Evolutionary conservation across 2,888 invertebrate species (phyloP).

Genomic region (Strigamia crassipes): DNA sequence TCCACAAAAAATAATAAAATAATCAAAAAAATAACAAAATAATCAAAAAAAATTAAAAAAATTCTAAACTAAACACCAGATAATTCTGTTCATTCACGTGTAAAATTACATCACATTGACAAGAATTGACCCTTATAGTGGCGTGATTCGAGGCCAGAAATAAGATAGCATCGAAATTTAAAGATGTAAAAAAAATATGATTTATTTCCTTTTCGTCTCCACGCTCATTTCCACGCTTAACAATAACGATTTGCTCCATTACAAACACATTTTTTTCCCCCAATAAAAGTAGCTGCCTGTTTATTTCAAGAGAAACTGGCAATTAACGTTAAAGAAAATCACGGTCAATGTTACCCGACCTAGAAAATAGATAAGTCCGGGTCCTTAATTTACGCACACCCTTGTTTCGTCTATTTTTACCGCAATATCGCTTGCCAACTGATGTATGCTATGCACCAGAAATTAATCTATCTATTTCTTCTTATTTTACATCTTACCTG

Average conservation of each 20-base stretch:
- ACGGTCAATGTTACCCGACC: neutral
- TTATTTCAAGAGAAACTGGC: neutral
- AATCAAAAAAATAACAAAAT: neutral
- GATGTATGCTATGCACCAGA: neutral
- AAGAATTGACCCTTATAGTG: neutral
- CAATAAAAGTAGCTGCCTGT: neutral
- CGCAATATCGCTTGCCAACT: neutral
- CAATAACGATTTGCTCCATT: too few species aligned
- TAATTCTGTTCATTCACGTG: neutral
- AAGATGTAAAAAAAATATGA: neutral
- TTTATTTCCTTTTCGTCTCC: neutral
- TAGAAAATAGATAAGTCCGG: neutral
- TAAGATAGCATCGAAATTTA: neutral
- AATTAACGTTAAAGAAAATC: neutral
- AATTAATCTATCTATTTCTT: neutral
- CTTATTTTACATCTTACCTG: conserved; percentile 66
- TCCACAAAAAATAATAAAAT: neutral
- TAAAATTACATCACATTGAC: conserved; percentile 2
- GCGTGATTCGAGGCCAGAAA: neutral
- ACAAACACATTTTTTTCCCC: neutral
- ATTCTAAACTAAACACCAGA: too few species aligned
- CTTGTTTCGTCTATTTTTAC: neutral
- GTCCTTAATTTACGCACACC: neutral
- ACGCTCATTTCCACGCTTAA: neutral
- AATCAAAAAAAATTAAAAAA: too few species aligned